These are phyloP conservation scores for Brachionus rotundiformis DNA, from an alignment of 1,140 invertebrate genomes.

Conservation along the genomic window DNA sequence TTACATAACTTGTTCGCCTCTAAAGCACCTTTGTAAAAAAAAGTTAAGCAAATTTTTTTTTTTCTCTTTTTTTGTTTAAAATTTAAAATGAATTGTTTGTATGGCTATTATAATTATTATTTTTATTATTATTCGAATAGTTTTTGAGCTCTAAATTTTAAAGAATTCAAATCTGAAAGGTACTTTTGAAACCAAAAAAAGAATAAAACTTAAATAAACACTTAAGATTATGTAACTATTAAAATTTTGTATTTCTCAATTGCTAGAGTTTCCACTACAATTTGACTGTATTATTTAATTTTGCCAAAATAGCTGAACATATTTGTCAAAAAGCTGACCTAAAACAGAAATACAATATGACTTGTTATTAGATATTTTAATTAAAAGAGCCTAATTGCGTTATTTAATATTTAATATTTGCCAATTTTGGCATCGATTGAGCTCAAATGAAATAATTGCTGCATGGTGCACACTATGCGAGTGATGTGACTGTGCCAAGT, in stretches of 20 bases:
- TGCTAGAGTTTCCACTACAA: background rate
- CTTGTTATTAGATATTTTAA: background rate
- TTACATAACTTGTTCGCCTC: conserved; percentile 7
- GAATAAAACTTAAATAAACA: conserved; percentile 3
- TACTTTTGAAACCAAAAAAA: conserved; percentile 20
- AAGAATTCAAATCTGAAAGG: conserved; percentile 2
- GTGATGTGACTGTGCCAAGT: background rate
- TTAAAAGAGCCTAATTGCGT: background rate
- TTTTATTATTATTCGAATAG: background rate
- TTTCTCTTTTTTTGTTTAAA: no score
- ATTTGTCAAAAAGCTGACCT: background rate
- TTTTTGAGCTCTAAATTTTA: background rate
- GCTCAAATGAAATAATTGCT: no score
- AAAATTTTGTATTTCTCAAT: background rate
- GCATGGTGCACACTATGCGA: no score
- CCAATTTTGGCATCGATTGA: no score
- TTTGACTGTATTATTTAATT: background rate
- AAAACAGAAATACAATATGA: background rate
- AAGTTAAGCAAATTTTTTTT: conserved; percentile 1
- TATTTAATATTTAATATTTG: no score
- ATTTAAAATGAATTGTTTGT: background rate
- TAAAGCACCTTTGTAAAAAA: conserved; percentile 7
- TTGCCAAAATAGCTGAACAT: background rate
- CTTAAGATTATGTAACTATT: background rate
- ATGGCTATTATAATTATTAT: conserved; percentile 3